Percentiles rank a stretch among this genome's conserved stretches.
These are phyloP conservation scores for Actinia equina DNA, from an alignment of 64 coral and sea anemone species.

Conservation along the genomic window DNA sequence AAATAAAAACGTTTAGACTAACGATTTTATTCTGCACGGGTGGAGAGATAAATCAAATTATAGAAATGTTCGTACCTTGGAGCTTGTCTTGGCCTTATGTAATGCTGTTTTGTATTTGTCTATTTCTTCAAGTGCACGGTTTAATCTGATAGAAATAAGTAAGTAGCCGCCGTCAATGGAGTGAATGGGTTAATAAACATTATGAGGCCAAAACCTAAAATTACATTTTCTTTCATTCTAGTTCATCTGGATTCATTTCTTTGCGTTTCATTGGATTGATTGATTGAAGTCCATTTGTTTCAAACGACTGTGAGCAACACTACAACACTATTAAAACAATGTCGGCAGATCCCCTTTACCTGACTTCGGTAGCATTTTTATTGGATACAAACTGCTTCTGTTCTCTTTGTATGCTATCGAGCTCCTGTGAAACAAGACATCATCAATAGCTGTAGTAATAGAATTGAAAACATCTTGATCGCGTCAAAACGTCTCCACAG, in stretches of 20 bases:
- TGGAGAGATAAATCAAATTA: background rate
- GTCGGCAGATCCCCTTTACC: conserved; percentile 21
- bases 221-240: too few species aligned
- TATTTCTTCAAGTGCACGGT: conserved; percentile 89
- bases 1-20: too few species aligned
- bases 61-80: conserved; percentile 44
- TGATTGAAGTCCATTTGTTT: too few species aligned
- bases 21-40: too few species aligned
- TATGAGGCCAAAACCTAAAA: too few species aligned
- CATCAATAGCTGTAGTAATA: background rate
- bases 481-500: too few species aligned
- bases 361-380: conserved; percentile 92
- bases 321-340: background rate
- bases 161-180: background rate
- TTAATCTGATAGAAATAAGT: conserved; percentile 46
- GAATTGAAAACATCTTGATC: too few species aligned
- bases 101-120: conserved; percentile 89
- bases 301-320: too few species aligned
- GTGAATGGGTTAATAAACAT: too few species aligned
- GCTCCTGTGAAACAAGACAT: conserved; percentile 49
- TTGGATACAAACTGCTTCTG: conserved; percentile 87
- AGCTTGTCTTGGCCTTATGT: conserved; percentile 83
- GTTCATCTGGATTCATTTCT: too few species aligned
- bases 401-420: conserved; percentile 82
- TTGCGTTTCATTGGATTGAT: too few species aligned